Base-by-base conservation (phyloP, 1,140 invertebrate genomes). In the Drosophila malerkotliana region DNA sequence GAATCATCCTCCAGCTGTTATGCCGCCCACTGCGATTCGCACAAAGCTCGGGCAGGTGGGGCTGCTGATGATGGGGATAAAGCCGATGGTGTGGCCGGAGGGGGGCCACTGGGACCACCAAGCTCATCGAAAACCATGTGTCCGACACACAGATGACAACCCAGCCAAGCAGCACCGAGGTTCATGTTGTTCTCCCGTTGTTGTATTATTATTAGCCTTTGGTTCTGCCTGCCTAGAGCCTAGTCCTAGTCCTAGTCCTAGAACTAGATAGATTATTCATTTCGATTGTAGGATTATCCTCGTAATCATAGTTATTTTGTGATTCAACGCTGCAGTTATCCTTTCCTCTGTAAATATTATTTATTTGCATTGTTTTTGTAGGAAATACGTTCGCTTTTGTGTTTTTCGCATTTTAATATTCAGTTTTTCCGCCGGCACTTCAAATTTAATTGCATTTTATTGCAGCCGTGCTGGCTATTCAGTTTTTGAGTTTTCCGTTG, bases 131-230 rank as follows among this genome's bases (percentile, higher is more conserved):
- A 26, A 21, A 28, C 58, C 63, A 56, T 66, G 57, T 84, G 72
- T 37, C 44, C 83, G 32, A 49, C 66, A 45, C 66, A 63, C 67
- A 89, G 84, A 79, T 88, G 83, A 88, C 79, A 71, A 88, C 49
- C 76, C 53, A 68, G 79, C 57, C 72, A 28, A 57, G 62, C 63
- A 73, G 83, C 83, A 88, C 79, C 79, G 79, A 88, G 83, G 83
- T 88, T 88, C 63, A 79, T 83, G 84, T 88, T 79, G 79, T 89
- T 82, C 15, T 8, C 55, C 54, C 14, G 54, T 72, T 48, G 37
- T 60, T 54, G 10, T 12, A 52, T 26, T 14, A 55, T 48, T 48
- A 28, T 61, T 67, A 56, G n/a, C 47, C 10, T n/a, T 48, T 67
- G 34, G 30, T 48, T 73, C 41, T 51, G 21, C 53, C 18, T 34